Base-by-base conservation (phyloP, 2,888 invertebrate species). In the Chrysodeixis includens region DNA sequence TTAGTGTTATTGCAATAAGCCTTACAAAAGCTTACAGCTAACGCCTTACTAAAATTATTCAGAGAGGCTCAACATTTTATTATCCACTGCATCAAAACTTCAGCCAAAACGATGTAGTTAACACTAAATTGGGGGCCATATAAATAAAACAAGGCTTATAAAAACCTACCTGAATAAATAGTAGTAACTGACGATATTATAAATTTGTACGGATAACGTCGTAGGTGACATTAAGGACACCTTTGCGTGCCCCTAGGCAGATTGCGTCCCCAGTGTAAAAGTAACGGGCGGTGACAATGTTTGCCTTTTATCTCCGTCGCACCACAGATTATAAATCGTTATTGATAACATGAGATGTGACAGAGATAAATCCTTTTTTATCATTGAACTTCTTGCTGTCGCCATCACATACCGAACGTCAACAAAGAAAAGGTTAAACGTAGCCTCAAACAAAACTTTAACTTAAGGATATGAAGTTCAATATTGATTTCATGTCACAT, bases 121-220 rank as follows among this genome's bases (percentile, higher is more conserved):
- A 60, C 63, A 64, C 64, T 66, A 30, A 66, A 60, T 57, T 20
- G 52, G 51, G 49, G 62, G 66, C 63, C 57, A 55, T 60, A 73
- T 68, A 63, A 62, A 71, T 69, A 76, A 70, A 71, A 49, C n/a
- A 64, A 69, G 65, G 51, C 62, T 65, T 69, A 79, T 66, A 79
- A 74, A 79, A 80, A 76, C 76, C 71, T 73, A 75, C 76, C 71
- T 74, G 74, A 82, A 79, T 76, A 70, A 75, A 71, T 71, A 76
- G 63, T 66, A 40, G 65, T 73, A 64, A 73, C 55, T 71, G 70
- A 69, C 73, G 69, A 76, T 79, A 69, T 76, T 79, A 81, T 81
- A 81, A 74, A 76, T 76, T 76, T 71, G 71, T 83, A 77, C 69
- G 69, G 72, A 75, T 83, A 79, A 79, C 74, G 67, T 76, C 75